These are phyloP conservation scores for Schizotus pectinicornis DNA, from an alignment of 2,888 invertebrate genomes.

Conservation along the genomic window DNA sequence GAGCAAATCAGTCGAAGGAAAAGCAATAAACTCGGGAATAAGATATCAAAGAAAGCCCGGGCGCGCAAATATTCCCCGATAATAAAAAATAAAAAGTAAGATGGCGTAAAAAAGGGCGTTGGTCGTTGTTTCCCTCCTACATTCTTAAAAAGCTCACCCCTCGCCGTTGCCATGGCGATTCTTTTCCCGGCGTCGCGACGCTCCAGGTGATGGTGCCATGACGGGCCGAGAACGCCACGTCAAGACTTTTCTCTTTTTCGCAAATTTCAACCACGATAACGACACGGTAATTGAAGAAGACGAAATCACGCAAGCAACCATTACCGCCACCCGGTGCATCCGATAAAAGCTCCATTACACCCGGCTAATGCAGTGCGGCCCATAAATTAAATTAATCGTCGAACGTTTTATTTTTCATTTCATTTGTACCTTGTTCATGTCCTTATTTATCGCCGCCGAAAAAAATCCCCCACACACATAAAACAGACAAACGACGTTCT, in stretches of 20 bases:
- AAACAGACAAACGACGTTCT: conserved; percentile 46
- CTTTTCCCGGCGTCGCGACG: conserved; percentile 51
- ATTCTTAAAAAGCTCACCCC: conserved; percentile 51
- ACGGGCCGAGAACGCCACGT: conserved; percentile 33
- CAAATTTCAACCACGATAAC: neutral
- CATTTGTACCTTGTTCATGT: conserved; percentile 45
- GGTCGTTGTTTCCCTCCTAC: conserved; percentile 48
- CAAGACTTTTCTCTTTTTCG: conserved; percentile 12
- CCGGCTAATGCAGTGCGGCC: conserved; percentile 41
- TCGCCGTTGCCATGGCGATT: conserved; percentile 52
- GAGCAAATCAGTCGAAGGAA: neutral
- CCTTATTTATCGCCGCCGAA: conserved; percentile 43
- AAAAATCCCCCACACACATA: conserved; percentile 32
- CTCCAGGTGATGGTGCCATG: conserved; percentile 46
- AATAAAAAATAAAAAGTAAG: conserved; percentile 47
- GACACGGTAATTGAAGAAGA: too few species aligned
- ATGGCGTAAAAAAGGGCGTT: conserved; percentile 54
- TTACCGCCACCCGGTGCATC: too few species aligned
- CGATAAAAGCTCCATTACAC: conserved; percentile 42
- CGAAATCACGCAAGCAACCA: too few species aligned
- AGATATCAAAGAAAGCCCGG: conserved; percentile 3
- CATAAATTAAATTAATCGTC: conserved; percentile 48
- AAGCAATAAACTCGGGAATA: conserved; percentile 2
- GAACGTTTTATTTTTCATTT: conserved; percentile 49
- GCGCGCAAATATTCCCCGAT: conserved; percentile 4